Percentiles rank a stretch among this genome's conserved stretches.
phyloP scores from a whole-genome alignment of 2,113 vertebrate species.

The Macrotis lagotis region DNA sequence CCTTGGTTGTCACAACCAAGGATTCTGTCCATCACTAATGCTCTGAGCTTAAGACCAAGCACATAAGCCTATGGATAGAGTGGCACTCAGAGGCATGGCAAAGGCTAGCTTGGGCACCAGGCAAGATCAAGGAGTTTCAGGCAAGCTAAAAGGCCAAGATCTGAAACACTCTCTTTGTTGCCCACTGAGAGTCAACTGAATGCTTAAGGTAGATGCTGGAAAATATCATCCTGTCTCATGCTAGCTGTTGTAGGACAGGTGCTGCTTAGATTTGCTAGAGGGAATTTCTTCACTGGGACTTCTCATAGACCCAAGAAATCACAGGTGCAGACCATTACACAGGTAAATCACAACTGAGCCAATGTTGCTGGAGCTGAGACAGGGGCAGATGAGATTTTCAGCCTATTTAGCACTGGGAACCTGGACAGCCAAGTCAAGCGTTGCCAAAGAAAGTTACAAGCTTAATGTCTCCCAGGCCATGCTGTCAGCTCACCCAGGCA shows the following conservation, averaged over 20 bases:
- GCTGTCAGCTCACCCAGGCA: constrained; percentile 60
- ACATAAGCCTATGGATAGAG: neutral
- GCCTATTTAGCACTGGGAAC: constrained; percentile 59
- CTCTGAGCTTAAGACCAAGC: neutral
- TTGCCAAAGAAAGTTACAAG: constrained; percentile 69
- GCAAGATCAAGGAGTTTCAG: neutral
- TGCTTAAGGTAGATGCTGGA: constrained; percentile 54
- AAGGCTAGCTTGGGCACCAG: neutral
- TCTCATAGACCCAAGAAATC: neutral
- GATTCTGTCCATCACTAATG: neutral
- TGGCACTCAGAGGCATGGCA: neutral
- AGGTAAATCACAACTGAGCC: neutral
- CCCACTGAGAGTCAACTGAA: constrained; percentile 53
- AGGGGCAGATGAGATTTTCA: constrained; percentile 65
- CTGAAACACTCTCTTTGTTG: constrained; percentile 38
- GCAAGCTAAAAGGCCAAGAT: neutral
- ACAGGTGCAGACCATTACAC: neutral
- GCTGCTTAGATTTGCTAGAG: neutral
- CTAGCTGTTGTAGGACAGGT: constrained; percentile 48
- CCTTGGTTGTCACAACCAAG: neutral
- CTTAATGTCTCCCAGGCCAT: constrained; percentile 49
- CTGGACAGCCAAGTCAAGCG: constrained; percentile 48
- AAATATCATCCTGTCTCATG: constrained; percentile 54
- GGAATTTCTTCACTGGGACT: neutral
- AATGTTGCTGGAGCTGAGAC: constrained; percentile 50